Conservation (phyloP, 2,113 vertebrate species). For the Proterorhinus semilunaris region DNA sequence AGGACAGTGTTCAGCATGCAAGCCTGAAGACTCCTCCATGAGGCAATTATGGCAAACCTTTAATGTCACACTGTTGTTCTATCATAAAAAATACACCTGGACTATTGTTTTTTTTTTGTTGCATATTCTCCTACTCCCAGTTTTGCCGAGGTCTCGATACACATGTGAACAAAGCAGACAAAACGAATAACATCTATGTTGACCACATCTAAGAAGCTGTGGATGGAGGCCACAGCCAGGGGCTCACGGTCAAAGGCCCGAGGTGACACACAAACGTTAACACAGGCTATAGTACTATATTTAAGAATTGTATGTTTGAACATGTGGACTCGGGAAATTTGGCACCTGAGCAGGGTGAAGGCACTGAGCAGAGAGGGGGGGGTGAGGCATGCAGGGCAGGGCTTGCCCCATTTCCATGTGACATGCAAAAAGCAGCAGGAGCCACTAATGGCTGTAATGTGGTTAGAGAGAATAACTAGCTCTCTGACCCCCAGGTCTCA, state of each 20-base stretch:
- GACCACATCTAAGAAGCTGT: background rate
- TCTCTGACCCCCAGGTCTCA: conserved; percentile 74
- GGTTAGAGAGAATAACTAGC: conserved; percentile 75
- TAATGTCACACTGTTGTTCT: too few species aligned
- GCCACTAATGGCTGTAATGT: conserved; percentile 76
- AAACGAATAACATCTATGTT: too few species aligned
- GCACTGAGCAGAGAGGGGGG: conserved; percentile 27
- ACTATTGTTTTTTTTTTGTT: too few species aligned
- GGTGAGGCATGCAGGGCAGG: conserved; percentile 63
- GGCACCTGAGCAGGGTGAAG: conserved; percentile 61
- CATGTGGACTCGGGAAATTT: conserved; percentile 34
- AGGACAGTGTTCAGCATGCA: background rate
- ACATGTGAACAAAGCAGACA: too few species aligned
- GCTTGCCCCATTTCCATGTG: conserved; percentile 74
- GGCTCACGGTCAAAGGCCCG: too few species aligned
- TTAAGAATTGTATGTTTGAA: conserved; percentile 22
- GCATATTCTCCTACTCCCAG: too few species aligned
- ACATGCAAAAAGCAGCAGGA: conserved; percentile 68
- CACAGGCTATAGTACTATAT: background rate
- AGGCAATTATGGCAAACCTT: too few species aligned
- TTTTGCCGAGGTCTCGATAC: too few species aligned
- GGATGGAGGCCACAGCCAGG: background rate
- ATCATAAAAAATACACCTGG: too few species aligned
- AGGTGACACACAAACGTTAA: background rate
- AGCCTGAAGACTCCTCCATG: too few species aligned